phyloP scores from a whole-genome alignment of 2,888 invertebrate genomes.

The Perizoma flavofasciatum region DNA sequence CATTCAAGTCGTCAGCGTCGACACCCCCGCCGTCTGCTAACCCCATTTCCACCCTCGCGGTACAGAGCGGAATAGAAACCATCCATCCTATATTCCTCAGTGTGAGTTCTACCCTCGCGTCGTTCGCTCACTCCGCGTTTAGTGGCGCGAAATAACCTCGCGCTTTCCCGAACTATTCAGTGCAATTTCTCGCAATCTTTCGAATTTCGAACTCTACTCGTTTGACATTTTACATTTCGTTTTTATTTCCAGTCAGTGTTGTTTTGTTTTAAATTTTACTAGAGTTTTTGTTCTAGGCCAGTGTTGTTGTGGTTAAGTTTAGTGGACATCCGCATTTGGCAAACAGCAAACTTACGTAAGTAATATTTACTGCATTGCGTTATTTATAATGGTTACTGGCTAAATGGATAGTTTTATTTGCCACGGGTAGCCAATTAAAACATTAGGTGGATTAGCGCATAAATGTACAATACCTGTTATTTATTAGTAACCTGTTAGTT shows the following conservation, averaged over 20 bases:
- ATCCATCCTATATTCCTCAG: conserved; percentile 49
- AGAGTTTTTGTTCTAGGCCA: conserved; percentile 47
- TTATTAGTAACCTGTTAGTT: conserved; percentile 2
- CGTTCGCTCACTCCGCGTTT: conserved; percentile 47
- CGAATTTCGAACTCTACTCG: conserved; percentile 44
- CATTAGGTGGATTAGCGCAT: neutral
- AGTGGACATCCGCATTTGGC: conserved; percentile 57
- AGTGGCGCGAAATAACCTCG: conserved; percentile 46
- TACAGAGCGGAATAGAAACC: conserved; percentile 48
- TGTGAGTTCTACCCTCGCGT: conserved; percentile 56
- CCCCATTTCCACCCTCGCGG: conserved; percentile 59
- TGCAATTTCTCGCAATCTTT: conserved; percentile 65
- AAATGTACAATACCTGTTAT: neutral
- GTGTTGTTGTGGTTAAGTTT: conserved; percentile 54
- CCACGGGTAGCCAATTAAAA: neutral
- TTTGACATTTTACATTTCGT: conserved; percentile 47
- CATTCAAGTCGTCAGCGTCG: conserved; percentile 48
- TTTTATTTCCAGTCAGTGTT: conserved; percentile 41
- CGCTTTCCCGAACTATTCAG: conserved; percentile 63
- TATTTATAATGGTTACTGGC: conserved; percentile 30
- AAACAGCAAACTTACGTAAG: conserved; percentile 79
- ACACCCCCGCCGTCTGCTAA: conserved; percentile 47
- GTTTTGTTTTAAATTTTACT: conserved; percentile 44
- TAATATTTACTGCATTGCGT: conserved; percentile 78
- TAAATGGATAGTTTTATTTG: neutral